Conservation (phyloP, 2,797 vertebrate species). For the Eulemur mongoz region DNA sequence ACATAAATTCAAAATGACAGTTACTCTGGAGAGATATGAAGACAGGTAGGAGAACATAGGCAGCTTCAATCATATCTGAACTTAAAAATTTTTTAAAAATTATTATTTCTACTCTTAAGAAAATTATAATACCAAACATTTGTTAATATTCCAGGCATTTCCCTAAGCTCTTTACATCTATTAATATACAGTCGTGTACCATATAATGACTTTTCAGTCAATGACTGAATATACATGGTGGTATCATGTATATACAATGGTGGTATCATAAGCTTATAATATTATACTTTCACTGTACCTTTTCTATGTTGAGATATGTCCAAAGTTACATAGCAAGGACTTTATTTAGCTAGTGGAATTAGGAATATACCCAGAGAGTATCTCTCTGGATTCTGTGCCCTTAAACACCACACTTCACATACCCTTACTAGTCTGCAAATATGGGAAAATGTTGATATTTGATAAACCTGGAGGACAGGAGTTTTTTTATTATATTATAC, state of each 20-base stretch:
- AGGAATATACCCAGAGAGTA: background rate
- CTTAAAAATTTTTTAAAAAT: background rate
- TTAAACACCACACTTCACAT: background rate
- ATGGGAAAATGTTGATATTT: background rate
- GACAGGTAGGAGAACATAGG: background rate
- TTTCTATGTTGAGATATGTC: background rate
- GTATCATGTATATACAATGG: background rate
- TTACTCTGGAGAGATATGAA: background rate
- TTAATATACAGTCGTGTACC: background rate
- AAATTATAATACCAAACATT: background rate
- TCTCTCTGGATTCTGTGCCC: background rate
- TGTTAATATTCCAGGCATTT: background rate
- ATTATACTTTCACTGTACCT: background rate
- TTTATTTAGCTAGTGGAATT: background rate
- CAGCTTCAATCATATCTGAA: background rate
- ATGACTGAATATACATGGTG: background rate
- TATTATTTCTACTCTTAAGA: background rate
- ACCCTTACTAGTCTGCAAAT: background rate
- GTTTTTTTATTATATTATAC: background rate
- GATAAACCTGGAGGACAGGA: background rate
- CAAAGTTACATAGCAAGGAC: background rate
- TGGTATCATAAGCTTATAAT: background rate
- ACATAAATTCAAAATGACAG: background rate
- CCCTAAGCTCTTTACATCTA: background rate
- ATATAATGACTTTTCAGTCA: background rate